These are phyloP conservation scores for Mythimna vitellina DNA, from an alignment of 2,888 invertebrate species.

Conservation along the genomic window DNA sequence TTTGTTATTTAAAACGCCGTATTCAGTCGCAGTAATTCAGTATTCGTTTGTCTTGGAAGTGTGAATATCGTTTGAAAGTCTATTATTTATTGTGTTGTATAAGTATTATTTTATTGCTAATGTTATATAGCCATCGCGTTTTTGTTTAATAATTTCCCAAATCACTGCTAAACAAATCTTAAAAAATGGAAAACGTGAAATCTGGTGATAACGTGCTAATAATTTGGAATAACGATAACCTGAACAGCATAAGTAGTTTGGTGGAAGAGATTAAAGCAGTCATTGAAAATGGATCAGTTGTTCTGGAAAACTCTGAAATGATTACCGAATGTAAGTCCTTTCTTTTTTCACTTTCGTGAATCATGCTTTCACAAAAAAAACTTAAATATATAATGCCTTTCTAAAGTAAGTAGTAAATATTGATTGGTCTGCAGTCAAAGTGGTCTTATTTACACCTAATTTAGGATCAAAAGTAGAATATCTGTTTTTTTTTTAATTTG, in stretches of 20 bases:
- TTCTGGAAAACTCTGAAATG: conserved; percentile 91
- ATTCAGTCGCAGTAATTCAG: conserved; percentile 9
- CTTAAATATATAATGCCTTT: too few species aligned
- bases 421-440: neutral
- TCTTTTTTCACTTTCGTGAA: neutral
- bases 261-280: conserved; percentile 87
- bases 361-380: neutral
- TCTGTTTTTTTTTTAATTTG: too few species aligned
- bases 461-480: too few species aligned
- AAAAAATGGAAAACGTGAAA: conserved; percentile 79
- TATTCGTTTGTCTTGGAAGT: conserved; percentile 20
- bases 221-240: conserved; percentile 89
- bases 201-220: conserved; percentile 88
- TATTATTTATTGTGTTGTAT: conserved; percentile 1
- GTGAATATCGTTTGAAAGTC: conserved; percentile 15
- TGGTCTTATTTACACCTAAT: neutral
- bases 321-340: conserved; percentile 89
- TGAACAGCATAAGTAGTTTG: conserved; percentile 87
- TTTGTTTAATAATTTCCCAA: conserved; percentile 5
- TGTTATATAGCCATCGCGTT: neutral
- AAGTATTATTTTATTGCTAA: conserved; percentile 1
- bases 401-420: neutral
- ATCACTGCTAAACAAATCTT: conserved; percentile 1
- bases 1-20: conserved; percentile 12
- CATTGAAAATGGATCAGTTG: conserved; percentile 86